These are phyloP conservation scores for Coleophora deauratella DNA, from an alignment of 2,888 invertebrate genomes.

Conservation along the genomic window DNA sequence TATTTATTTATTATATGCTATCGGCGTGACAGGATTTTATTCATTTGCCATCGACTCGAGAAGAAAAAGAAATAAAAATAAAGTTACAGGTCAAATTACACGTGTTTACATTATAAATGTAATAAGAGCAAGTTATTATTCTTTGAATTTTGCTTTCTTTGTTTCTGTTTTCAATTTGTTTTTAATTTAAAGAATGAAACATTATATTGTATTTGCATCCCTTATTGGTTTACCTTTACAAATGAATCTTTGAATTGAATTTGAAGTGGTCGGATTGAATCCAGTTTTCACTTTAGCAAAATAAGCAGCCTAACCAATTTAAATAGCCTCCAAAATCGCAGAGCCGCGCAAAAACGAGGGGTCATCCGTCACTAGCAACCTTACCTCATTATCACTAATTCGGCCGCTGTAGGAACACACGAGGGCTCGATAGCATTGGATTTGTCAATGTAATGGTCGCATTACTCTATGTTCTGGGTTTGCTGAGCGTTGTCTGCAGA, in stretches of 20 bases:
- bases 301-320: too few species aligned
- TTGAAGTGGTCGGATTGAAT: slow-evolving; percentile 49
- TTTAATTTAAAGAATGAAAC: too few species aligned
- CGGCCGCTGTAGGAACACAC: slow-evolving; percentile 35
- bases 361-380: slow-evolving; percentile 21
- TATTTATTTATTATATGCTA: too few species aligned
- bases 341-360: slow-evolving; percentile 12
- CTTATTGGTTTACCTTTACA: slow-evolving; percentile 30
- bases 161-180: too few species aligned
- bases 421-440: slow-evolving; percentile 28
- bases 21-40: too few species aligned
- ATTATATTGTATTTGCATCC: too few species aligned
- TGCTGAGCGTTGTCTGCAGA: background rate
- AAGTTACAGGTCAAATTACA: too few species aligned
- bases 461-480: slow-evolving; percentile 20
- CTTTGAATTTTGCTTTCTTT: too few species aligned
- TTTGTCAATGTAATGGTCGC: slow-evolving; percentile 38
- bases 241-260: slow-evolving; percentile 42
- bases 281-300: slow-evolving; percentile 16
- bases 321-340: background rate
- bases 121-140: too few species aligned
- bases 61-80: too few species aligned
- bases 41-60: too few species aligned
- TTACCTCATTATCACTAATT: slow-evolving; percentile 36
- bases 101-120: too few species aligned